phyloP scores from a whole-genome alignment of 2,888 invertebrate species.

The Troilus luridus region DNA sequence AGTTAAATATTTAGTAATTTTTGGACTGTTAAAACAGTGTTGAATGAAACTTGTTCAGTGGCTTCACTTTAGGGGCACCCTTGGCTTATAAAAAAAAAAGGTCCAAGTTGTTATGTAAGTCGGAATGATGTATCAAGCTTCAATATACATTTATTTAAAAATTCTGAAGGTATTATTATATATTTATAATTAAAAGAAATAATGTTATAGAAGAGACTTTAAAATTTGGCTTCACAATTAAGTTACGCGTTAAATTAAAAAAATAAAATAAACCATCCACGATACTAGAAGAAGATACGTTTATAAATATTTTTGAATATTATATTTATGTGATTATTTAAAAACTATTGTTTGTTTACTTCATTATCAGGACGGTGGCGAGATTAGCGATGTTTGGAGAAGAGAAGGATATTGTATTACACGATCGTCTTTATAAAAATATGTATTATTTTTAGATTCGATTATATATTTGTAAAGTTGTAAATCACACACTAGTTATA shows the following conservation, averaged over 20 bases:
- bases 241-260: too few relatives aligned
- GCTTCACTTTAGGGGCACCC: too few relatives aligned
- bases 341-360: background rate
- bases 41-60: background rate
- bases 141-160: background rate
- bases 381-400: background rate
- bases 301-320: too few relatives aligned
- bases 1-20: background rate
- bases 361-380: background rate
- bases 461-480: background rate
- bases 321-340: background rate
- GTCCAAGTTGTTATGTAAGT: background rate
- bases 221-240: too few relatives aligned
- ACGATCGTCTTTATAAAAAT: background rate
- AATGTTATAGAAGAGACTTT: too few relatives aligned
- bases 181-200: too few relatives aligned
- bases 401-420: background rate
- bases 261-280: too few relatives aligned
- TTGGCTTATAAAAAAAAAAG: background rate
- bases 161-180: background rate
- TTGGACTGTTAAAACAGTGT: background rate
- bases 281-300: too few relatives aligned
- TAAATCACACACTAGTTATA: background rate
- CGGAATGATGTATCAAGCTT: background rate
- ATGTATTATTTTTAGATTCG: background rate